phyloP scores from a whole-genome alignment of 92 coral and sea anemone genomes.

The Porites evermanni region DNA sequence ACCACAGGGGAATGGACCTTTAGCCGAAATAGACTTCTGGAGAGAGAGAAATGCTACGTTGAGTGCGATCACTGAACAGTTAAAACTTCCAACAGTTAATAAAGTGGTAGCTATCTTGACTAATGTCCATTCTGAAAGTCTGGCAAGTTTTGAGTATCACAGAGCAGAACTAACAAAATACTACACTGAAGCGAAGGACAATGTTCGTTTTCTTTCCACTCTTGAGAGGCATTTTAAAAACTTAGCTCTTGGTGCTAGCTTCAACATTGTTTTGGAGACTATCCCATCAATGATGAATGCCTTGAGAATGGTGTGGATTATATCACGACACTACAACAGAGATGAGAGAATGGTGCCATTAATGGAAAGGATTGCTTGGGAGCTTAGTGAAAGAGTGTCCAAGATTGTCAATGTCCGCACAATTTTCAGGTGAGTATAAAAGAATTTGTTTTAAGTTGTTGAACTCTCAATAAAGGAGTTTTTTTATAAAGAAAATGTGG shows the following conservation, averaged over 20 bases:
- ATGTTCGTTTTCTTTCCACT: slow-evolving; percentile 94
- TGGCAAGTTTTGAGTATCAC: slow-evolving; percentile 96
- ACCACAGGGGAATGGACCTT: slow-evolving; percentile 97
- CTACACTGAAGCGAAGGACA: slow-evolving; percentile 97
- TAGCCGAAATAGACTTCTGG: slow-evolving; percentile 99
- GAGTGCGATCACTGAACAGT: slow-evolving; percentile 97
- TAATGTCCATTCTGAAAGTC: slow-evolving; percentile 83
- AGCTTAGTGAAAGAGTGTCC: slow-evolving; percentile 96
- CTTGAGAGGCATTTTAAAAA: slow-evolving; percentile 98
- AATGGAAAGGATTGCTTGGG: slow-evolving; percentile 99
- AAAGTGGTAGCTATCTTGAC: slow-evolving; percentile 89
- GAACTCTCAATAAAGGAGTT: no score
- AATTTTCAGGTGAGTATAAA: slow-evolving; percentile 81
- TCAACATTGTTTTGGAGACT: slow-evolving; percentile 96
- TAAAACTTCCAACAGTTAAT: slow-evolving; percentile 91
- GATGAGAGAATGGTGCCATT: slow-evolving; percentile 99
- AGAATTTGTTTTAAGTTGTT: no score
- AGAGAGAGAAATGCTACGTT: slow-evolving; percentile 97
- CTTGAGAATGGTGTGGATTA: slow-evolving; percentile 98
- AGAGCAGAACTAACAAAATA: slow-evolving; percentile 94
- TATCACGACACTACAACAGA: slow-evolving; percentile 97
- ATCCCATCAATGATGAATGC: slow-evolving; percentile 99
- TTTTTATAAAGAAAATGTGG: no score
- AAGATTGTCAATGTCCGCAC: slow-evolving; percentile 95
- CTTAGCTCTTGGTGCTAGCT: slow-evolving; percentile 97